A percentile compares a stretch with the other conserved stretches of the same genome.
Conservation (phyloP, 2,797 vertebrate species). For the Anomalospiza imberbis region DNA sequence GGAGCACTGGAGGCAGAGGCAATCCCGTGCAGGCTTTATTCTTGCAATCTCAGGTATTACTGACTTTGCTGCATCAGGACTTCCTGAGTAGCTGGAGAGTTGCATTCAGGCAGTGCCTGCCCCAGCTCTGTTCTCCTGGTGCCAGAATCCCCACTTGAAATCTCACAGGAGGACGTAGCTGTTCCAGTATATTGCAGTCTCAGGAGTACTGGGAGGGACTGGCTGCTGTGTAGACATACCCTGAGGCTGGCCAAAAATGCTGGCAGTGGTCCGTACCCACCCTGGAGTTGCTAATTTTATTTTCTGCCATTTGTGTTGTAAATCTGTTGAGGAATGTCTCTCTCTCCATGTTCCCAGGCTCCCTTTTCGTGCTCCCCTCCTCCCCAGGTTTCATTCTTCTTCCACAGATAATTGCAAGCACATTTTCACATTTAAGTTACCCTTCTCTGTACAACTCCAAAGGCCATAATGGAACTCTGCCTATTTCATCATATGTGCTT, state of each 20-base stretch:
- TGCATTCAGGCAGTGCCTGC: background rate
- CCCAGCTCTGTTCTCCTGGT: background rate
- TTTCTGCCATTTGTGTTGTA: slow-evolving; percentile 63
- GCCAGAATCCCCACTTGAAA: background rate
- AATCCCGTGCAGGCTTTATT: background rate
- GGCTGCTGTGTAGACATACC: slow-evolving; percentile 19
- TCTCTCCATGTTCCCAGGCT: slow-evolving; percentile 55
- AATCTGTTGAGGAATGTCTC: slow-evolving; percentile 55
- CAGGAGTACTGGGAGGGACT: slow-evolving; percentile 29
- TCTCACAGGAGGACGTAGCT: background rate
- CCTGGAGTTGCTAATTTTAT: slow-evolving; percentile 56
- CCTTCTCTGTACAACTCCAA: background rate
- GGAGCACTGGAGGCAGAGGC: background rate
- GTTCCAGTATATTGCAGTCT: background rate
- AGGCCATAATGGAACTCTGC: background rate
- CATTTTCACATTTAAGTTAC: slow-evolving; percentile 55
- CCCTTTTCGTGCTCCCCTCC: slow-evolving; percentile 38
- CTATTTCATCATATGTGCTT: background rate
- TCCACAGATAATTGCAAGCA: slow-evolving; percentile 62
- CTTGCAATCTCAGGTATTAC: background rate
- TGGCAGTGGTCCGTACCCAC: slow-evolving; percentile 20
- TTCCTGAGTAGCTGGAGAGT: background rate
- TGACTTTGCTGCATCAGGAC: background rate
- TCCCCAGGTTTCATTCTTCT: slow-evolving; percentile 68
- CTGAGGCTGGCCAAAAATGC: slow-evolving; percentile 22